phyloP scores from a whole-genome alignment of 2,113 vertebrate species.

The Thomomys bottae region DNA sequence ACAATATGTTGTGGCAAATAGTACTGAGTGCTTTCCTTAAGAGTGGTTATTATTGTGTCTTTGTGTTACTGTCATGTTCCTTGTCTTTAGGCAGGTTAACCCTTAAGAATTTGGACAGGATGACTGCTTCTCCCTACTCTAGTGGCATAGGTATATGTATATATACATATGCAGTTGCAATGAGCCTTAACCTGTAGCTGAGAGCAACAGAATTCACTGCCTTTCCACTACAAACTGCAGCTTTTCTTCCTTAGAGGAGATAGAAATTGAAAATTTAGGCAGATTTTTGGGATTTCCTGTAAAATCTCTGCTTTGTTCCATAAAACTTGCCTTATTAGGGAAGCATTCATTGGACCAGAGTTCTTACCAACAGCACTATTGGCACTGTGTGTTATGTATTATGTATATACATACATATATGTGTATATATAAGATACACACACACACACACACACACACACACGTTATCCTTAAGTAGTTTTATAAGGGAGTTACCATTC shows the following conservation, averaged over 20 bases:
- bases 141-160: background rate
- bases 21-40: background rate
- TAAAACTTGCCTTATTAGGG: background rate
- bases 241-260: background rate
- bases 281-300: background rate
- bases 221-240: background rate
- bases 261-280: background rate
- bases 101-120: background rate
- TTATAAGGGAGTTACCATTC: too few relatives aligned
- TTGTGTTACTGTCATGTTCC: background rate
- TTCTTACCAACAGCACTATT: background rate
- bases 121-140: background rate
- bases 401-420: too few relatives aligned
- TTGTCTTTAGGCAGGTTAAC: background rate
- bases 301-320: background rate
- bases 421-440: too few relatives aligned
- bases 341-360: background rate
- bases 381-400: background rate
- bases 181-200: background rate
- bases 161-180: background rate
- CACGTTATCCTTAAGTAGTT: too few relatives aligned
- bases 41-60: background rate
- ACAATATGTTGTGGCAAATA: conserved; percentile 25
- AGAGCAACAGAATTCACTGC: background rate
- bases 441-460: too few relatives aligned